Evolutionary conservation across 2,113 vertebrate species (phyloP).

Genomic region (Bubo blakistoni): DNA sequence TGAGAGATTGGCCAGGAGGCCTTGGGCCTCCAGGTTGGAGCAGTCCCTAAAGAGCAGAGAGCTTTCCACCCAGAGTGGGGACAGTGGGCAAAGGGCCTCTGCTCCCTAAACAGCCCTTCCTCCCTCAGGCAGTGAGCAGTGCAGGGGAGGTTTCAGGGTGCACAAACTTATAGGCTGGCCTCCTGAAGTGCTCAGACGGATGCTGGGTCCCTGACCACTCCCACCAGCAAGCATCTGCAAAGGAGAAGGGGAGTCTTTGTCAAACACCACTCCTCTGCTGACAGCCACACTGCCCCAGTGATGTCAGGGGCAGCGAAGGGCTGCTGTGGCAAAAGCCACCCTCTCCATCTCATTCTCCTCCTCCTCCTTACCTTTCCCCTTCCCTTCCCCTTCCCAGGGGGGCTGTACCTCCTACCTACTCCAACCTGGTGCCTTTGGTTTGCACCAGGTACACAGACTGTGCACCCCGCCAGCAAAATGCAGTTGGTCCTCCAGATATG

Average conservation of each 20-base stretch:
- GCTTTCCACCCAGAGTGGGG: neutral
- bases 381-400: neutral
- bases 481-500: fast-evolving
- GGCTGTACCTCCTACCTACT: neutral
- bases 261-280: neutral
- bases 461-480: neutral
- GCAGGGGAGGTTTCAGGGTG: neutral
- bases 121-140: neutral
- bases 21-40: fast-evolving
- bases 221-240: neutral
- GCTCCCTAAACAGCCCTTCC: neutral
- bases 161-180: neutral
- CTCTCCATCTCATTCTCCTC: neutral
- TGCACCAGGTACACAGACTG: neutral
- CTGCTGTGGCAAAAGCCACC: neutral
- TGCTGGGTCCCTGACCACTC: neutral
- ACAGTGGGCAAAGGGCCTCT: neutral
- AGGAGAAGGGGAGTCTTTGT: neutral
- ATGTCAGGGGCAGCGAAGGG: fast-evolving
- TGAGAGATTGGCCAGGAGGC: neutral
- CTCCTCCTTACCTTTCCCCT: neutral
- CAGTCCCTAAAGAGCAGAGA: fast-evolving
- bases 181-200: neutral
- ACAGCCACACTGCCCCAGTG: fast-evolving
- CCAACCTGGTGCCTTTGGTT: neutral